These are phyloP conservation scores for Drosophila ananassae DNA, from an alignment of 1,140 invertebrate species.

Conservation along the genomic window DNA sequence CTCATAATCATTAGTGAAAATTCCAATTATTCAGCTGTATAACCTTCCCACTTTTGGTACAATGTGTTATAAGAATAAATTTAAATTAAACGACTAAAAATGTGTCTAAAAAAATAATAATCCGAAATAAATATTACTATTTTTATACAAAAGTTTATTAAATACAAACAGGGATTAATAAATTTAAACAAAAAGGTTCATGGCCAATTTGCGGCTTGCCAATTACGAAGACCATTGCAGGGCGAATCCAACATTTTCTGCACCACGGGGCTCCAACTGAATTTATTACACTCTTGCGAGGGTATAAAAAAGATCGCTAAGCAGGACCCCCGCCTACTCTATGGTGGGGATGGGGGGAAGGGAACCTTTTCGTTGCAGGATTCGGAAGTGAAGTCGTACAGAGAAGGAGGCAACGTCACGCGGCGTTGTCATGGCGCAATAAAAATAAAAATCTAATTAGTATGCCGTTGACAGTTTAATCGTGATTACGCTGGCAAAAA, in stretches of 20 bases:
- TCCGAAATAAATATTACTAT: no score
- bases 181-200: no score
- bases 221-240: neutral
- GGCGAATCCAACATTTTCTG: neutral
- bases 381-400: slow-evolving; percentile 12
- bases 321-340: slow-evolving; percentile 14
- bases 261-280: neutral
- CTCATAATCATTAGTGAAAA: neutral
- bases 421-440: slow-evolving; percentile 80
- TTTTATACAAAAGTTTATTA: no score
- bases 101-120: no score
- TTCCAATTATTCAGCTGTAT: no score
- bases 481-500: slow-evolving; percentile 83
- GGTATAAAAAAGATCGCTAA: slow-evolving; percentile 24
- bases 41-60: no score
- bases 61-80: no score
- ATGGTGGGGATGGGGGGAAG: neutral
- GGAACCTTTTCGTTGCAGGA: slow-evolving; percentile 10
- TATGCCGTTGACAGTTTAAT: slow-evolving; percentile 83
- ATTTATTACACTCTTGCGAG: neutral
- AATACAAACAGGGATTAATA: no score
- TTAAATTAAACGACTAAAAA: no score
- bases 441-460: slow-evolving; percentile 84
- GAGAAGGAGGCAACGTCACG: slow-evolving; percentile 66
- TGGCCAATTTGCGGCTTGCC: no score